Evolutionary conservation across 2,113 vertebrate genomes (phyloP).

Genomic region (Cichladusa arquata): DNA sequence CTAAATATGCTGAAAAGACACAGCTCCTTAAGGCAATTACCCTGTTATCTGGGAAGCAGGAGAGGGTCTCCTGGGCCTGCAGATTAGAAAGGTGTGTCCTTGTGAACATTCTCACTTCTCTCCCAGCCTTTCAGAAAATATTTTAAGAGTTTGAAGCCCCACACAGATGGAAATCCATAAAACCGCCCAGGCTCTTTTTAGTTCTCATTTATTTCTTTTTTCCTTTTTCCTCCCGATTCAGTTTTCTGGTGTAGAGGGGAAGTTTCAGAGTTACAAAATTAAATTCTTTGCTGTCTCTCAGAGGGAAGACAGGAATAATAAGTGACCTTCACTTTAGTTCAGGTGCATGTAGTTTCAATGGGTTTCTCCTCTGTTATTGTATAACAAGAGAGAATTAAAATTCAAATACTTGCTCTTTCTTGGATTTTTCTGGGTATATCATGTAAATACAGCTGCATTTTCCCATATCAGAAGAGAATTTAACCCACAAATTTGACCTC

Average conservation of each 20-base stretch:
- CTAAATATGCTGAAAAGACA: neutral
- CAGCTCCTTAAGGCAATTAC: neutral
- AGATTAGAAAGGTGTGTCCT: neutral
- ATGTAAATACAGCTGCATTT: conserved; percentile 18
- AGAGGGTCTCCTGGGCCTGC: neutral
- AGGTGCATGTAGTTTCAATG: neutral
- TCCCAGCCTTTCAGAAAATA: neutral
- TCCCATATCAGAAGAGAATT: neutral
- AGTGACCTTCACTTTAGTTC: neutral
- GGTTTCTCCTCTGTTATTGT: neutral
- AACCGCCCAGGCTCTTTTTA: neutral
- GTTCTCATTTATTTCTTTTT: neutral
- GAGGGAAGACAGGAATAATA: neutral
- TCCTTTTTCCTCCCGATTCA: neutral
- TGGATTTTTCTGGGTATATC: neutral
- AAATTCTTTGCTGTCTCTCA: neutral
- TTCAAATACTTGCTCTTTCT: neutral
- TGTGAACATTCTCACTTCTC: neutral
- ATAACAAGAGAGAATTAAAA: neutral
- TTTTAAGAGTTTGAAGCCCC: neutral
- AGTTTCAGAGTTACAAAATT: neutral
- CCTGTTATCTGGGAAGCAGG: neutral
- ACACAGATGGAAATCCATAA: neutral
- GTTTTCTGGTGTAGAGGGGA: neutral
- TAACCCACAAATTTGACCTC: neutral